Evolutionary conservation across 2,888 invertebrate genomes (phyloP).

Genomic region (Amiota mariae): DNA sequence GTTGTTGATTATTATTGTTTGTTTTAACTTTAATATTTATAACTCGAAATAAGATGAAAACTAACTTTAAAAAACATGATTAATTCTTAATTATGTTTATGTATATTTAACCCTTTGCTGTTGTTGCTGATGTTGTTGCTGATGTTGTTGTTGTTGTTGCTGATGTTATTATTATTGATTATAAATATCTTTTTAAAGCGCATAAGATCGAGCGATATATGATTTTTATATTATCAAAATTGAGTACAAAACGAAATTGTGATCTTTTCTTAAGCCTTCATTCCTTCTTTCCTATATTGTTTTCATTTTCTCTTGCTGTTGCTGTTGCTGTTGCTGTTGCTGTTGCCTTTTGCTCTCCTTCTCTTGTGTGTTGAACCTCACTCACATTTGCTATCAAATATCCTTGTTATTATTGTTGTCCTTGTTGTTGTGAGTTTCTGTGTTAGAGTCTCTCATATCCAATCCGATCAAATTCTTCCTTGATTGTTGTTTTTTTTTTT

Average conservation of each 20-base stretch:
- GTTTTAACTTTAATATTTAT: slow-evolving; percentile 31
- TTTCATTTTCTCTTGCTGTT: slow-evolving; percentile 28
- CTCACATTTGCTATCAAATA: no score
- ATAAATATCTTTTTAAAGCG: neutral
- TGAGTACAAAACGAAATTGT: no score
- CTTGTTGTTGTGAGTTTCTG: slow-evolving; percentile 31
- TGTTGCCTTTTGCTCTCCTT: slow-evolving; percentile 24
- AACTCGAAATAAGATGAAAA: slow-evolving; percentile 28
- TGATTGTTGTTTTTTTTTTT: no score
- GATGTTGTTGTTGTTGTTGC: neutral
- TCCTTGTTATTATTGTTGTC: slow-evolving; percentile 31
- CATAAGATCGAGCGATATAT: no score
- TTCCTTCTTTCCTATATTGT: neutral
- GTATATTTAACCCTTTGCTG: slow-evolving; percentile 41
- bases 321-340: slow-evolving; percentile 20
- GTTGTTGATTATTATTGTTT: slow-evolving; percentile 35
- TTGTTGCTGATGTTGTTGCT: slow-evolving; percentile 15
- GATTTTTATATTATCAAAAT: no score
- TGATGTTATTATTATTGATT: slow-evolving; percentile 46
- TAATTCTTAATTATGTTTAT: slow-evolving; percentile 34
- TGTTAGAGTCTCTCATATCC: no score
- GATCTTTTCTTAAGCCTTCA: no score
- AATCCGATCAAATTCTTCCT: no score
- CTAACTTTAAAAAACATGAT: slow-evolving; percentile 32
- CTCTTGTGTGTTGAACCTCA: neutral